These are phyloP conservation scores for Dicrurus megarhynchus DNA, from an alignment of 2,113 vertebrate genomes.

Conservation along the genomic window DNA sequence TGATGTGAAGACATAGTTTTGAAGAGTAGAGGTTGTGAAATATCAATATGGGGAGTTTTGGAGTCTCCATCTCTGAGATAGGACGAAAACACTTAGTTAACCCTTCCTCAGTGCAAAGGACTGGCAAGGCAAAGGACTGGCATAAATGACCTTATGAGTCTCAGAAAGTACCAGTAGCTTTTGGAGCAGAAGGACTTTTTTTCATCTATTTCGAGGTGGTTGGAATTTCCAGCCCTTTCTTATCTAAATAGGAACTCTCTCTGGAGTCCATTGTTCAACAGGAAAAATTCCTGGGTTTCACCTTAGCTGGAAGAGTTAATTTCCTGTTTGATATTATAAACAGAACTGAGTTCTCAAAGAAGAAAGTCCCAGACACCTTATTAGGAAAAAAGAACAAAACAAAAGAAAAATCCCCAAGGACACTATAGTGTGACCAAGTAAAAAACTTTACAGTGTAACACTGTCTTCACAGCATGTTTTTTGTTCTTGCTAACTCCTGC, in stretches of 20 bases:
- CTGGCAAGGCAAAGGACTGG: neutral
- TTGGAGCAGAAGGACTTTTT: neutral
- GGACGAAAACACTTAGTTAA: neutral
- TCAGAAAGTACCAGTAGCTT: neutral
- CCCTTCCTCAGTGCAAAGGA: neutral
- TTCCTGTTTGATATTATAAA: conserved; percentile 19
- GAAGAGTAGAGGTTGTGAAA: neutral
- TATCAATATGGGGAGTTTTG: neutral
- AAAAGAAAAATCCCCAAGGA: neutral
- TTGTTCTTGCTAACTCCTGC: neutral
- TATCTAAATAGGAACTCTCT: neutral
- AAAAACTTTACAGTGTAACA: neutral
- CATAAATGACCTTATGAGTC: neutral
- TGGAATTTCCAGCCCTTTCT: conserved; percentile 31
- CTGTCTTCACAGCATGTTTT: neutral
- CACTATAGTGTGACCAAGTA: neutral
- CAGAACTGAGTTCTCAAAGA: neutral
- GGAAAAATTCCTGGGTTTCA: conserved; percentile 22
- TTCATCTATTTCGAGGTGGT: neutral
- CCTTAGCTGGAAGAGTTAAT: neutral
- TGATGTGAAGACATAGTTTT: neutral
- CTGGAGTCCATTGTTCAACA: neutral
- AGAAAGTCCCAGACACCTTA: neutral
- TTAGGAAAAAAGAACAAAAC: neutral
- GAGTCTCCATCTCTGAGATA: neutral